Evolutionary conservation across 2,113 vertebrate genomes (phyloP).

Genomic region (Columba janthina): DNA sequence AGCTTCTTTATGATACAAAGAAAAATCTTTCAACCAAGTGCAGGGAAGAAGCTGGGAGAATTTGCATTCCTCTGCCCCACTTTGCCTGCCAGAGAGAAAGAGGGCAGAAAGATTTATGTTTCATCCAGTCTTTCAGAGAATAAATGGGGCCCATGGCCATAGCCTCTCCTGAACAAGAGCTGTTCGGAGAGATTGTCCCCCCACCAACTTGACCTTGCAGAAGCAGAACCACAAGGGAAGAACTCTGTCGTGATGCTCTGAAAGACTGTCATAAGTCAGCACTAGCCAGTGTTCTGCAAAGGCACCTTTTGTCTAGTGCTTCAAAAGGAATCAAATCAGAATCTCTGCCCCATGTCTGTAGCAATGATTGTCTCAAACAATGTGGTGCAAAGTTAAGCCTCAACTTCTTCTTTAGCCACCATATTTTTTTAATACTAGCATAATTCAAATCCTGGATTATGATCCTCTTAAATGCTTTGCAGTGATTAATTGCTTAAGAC

Average conservation of each 20-base stretch:
- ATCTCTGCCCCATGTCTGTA: neutral
- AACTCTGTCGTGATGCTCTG: neutral
- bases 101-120: neutral
- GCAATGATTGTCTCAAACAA: neutral
- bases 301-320: neutral
- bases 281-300: neutral
- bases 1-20: neutral
- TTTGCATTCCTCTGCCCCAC: neutral
- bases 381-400: neutral
- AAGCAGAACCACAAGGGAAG: neutral
- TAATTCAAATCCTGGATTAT: constrained; percentile 34
- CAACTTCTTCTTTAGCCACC: neutral
- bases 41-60: neutral
- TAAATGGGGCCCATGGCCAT: neutral
- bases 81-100: neutral
- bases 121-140: neutral
- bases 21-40: neutral
- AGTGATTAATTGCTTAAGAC: constrained; percentile 1
- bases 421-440: neutral
- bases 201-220: neutral
- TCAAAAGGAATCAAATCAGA: neutral
- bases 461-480: constrained; percentile 26
- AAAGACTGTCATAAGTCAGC: neutral
- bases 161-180: neutral
- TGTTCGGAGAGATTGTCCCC: neutral